These are phyloP conservation scores for Gymnoscelis rufifasciata DNA, from an alignment of 2,888 invertebrate genomes.

Conservation along the genomic window DNA sequence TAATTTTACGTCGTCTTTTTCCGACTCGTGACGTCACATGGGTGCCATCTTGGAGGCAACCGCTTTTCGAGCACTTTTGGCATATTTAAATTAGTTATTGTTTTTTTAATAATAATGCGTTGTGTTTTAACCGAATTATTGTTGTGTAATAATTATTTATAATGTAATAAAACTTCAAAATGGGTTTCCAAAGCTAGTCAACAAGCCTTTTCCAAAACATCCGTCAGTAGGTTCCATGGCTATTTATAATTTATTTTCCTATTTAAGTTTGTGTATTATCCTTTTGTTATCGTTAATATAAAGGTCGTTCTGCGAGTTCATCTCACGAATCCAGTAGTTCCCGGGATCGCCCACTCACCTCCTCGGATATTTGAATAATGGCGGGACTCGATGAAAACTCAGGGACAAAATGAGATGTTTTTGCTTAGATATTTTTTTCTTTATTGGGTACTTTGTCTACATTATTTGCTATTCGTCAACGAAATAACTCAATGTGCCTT, in stretches of 20 bases:
- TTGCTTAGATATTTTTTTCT: background rate
- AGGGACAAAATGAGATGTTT: slow-evolving; percentile 6
- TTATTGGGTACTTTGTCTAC: background rate
- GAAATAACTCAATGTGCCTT: background rate
- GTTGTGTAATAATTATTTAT: no score
- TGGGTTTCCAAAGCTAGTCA: no score
- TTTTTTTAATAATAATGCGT: no score
- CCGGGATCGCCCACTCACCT: slow-evolving; percentile 54
- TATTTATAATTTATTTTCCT: slow-evolving; percentile 30
- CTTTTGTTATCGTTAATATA: slow-evolving; percentile 43
- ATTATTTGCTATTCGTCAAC: background rate
- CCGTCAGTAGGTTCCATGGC: no score
- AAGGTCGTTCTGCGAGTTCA: slow-evolving; percentile 56
- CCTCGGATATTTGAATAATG: slow-evolving; percentile 50
- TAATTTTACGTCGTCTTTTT: no score
- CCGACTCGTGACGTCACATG: no score
- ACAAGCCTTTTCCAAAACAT: no score
- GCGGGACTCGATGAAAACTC: slow-evolving; percentile 11
- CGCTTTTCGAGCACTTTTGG: no score
- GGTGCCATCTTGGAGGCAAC: no score
- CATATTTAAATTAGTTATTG: no score
- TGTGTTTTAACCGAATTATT: no score
- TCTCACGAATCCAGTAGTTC: slow-evolving; percentile 57
- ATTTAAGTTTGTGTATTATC: background rate
- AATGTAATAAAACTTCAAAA: no score